Percentiles rank a stretch among this genome's conserved stretches.
Conservation (phyloP, 23 tunicate genomes). For the Clavelina lepadiformis region DNA sequence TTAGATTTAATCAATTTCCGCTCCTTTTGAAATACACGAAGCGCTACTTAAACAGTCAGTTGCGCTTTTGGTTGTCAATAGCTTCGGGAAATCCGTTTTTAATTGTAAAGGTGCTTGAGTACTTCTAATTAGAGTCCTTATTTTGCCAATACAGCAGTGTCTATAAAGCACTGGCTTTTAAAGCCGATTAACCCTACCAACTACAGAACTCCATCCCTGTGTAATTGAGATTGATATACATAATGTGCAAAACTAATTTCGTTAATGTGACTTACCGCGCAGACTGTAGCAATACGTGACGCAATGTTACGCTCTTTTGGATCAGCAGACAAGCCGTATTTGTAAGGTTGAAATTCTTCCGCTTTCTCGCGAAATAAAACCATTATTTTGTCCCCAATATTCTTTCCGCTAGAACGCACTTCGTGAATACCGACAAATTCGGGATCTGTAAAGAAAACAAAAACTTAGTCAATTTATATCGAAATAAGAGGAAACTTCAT, state of each 20-base stretch:
- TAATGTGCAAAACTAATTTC: background rate
- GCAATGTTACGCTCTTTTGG: conserved; percentile 28
- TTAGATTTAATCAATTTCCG: background rate
- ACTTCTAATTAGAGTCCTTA: too few species aligned
- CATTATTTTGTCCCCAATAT: conserved; percentile 32
- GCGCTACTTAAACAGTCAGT: too few species aligned
- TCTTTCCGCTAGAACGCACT: background rate
- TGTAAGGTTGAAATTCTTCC: conserved; percentile 46
- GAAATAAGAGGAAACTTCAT: too few species aligned
- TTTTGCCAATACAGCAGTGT: too few species aligned
- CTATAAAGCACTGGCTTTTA: too few species aligned
- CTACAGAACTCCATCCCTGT: too few species aligned
- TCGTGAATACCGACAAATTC: conserved; percentile 36
- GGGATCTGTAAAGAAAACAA: conserved; percentile 56
- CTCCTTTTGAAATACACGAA: background rate
- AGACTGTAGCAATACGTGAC: conserved; percentile 56
- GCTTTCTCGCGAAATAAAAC: conserved; percentile 74
- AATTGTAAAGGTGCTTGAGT: too few species aligned
- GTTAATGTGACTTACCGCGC: conserved; percentile 59
- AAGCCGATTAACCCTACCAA: too few species aligned
- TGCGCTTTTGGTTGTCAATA: too few species aligned
- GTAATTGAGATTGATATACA: too few species aligned
- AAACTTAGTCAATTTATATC: too few species aligned
- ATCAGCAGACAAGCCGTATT: conserved; percentile 22
- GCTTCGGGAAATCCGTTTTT: too few species aligned